phyloP scores from a whole-genome alignment of 1,140 invertebrate species.

The Drosophila rhopaloa region DNA sequence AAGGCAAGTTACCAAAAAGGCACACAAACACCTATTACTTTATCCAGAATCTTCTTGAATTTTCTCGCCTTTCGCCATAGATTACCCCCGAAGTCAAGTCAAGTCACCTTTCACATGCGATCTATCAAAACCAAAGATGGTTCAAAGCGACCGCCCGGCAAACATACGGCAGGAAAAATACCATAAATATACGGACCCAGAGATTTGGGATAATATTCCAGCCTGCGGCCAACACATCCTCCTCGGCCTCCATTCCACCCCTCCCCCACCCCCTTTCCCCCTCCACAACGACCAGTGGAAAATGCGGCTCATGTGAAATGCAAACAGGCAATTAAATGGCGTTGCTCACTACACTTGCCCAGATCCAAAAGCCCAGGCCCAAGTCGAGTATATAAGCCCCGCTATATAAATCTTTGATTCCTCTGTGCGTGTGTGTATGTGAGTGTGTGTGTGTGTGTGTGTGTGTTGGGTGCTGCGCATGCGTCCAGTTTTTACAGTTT shows the following conservation, averaged over 20 bases:
- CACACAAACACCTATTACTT: not conserved
- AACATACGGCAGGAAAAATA: constrained; percentile 56
- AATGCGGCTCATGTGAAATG: constrained; percentile 73
- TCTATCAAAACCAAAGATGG: constrained; percentile 60
- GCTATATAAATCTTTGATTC: constrained; percentile 40
- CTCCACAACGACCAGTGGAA: not conserved
- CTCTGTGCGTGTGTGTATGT: constrained; percentile 45
- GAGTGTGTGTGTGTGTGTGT: constrained; percentile 20
- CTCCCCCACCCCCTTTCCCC: not conserved
- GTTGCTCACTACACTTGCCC: constrained; percentile 77
- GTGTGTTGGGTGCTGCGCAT: constrained; percentile 63
- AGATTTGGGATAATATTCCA: constrained; percentile 49
- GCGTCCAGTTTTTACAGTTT: constrained; percentile 83
- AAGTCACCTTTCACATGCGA: constrained; percentile 53
- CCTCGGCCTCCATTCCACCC: constrained; percentile 4
- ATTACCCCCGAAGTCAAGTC: constrained; percentile 37
- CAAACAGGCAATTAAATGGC: constrained; percentile 83
- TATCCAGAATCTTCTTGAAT: constrained; percentile 6
- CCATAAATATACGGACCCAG: constrained; percentile 49
- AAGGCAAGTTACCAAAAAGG: not conserved
- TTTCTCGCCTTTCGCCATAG: constrained; percentile 46
- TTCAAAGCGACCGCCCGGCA: constrained; percentile 55
- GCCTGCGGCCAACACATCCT: constrained; percentile 43
- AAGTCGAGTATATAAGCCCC: constrained; percentile 20
- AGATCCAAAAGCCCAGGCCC: constrained; percentile 34